Conservation (phyloP, 2,888 invertebrate species). For the Chaetogeoica ovagalla region DNA sequence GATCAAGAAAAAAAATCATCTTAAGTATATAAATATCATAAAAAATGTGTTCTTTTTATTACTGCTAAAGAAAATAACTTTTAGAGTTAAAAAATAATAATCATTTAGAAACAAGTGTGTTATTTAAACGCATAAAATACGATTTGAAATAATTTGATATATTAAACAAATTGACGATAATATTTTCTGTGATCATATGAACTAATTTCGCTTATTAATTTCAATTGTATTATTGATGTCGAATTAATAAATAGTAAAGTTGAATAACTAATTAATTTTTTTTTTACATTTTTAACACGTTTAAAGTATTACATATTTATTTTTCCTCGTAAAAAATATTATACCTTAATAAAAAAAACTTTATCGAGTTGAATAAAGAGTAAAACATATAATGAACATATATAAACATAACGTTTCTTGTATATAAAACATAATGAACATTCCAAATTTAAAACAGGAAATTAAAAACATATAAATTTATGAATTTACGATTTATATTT, state of each 20-base stretch:
- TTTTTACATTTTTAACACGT: not conserved
- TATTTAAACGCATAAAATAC: too few relatives aligned
- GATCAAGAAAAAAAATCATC: constrained; percentile 14
- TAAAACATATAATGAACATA: not conserved
- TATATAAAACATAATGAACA: not conserved
- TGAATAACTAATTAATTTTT: not conserved
- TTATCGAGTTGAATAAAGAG: not conserved
- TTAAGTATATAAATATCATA: not conserved
- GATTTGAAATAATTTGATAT: not conserved
- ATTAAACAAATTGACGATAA: not conserved
- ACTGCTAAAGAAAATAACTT: too few relatives aligned
- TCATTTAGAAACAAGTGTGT: too few relatives aligned
- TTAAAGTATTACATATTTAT: not conserved
- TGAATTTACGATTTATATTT: too few relatives aligned
- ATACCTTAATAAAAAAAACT: not conserved
- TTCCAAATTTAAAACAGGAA: not conserved
- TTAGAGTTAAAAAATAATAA: too few relatives aligned
- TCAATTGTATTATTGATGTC: too few relatives aligned
- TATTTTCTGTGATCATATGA: not conserved
- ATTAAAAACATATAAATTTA: not conserved
- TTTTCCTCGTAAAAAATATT: not conserved
- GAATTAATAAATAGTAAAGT: too few relatives aligned
- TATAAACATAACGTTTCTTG: too few relatives aligned
- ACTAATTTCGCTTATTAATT: too few relatives aligned
- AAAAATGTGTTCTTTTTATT: not conserved